These are phyloP conservation scores for Alethe diademata DNA, from an alignment of 2,113 vertebrate species.

Conservation along the genomic window DNA sequence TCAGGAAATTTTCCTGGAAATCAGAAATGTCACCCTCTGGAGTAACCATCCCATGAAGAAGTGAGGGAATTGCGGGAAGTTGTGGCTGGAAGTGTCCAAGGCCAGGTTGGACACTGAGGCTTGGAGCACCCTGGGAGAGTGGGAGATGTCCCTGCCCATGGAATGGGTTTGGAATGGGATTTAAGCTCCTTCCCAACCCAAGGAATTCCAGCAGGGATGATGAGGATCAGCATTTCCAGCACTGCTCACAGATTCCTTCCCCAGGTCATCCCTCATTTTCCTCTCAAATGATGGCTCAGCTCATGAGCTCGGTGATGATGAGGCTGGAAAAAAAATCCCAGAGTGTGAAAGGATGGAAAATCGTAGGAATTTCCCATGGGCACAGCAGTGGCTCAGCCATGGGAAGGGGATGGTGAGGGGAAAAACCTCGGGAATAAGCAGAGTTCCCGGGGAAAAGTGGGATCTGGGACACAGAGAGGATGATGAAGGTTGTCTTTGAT, in stretches of 20 bases:
- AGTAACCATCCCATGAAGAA: neutral
- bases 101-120: accelerated
- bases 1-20: neutral
- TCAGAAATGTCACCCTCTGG: neutral
- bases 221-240: neutral
- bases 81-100: neutral
- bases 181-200: neutral
- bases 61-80: accelerated
- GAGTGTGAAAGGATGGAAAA: neutral
- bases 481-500: neutral
- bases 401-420: neutral
- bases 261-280: neutral
- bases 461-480: neutral
- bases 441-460: neutral
- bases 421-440: neutral
- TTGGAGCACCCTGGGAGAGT: neutral
- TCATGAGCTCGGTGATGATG: neutral
- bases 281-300: neutral
- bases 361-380: neutral
- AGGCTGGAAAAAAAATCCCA: neutral
- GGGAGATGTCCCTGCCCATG: neutral
- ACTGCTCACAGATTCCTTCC: neutral
- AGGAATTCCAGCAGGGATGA: neutral
- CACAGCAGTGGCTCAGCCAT: neutral
- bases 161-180: neutral